Evolutionary conservation across 53 echinoderm and acorn worm genomes (phyloP), one percentile per base, ranked within the genome.

Genomic region (Holothuria scabra): DNA sequence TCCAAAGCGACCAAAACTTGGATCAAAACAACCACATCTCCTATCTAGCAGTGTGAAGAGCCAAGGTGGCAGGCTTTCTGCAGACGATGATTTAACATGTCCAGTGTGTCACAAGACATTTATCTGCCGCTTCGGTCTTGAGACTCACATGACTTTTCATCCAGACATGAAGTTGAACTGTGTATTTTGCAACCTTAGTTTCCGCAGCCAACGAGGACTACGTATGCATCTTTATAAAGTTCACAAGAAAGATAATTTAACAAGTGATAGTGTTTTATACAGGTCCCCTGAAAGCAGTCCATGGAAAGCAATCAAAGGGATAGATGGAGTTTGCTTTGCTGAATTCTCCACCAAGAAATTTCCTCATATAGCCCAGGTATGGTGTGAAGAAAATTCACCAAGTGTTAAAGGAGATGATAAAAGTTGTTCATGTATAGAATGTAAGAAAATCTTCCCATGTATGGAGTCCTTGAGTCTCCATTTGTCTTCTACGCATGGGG

Each of bases 181-280:
- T 52, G 83, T 81, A 49, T 89, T 92, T 62, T 99, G 99, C 35
- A 88, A 92, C 33, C 56, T 82, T 8, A 83, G 87, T 26, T 99
- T 99, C 85, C 90, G 91, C 60, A 99, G 90, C 38, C 99, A 94
- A 33, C 86, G 91, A 56, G 99, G 94, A 56, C 86, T 99, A 19
- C 91, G 99, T 19, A 93, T 99, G 95, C 99, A 99, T 83, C 69
- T 95, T n/a, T 89, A 90, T 35, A 99, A 95, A 93, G 91, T 92
- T 55, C 99, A 99, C 82, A 90, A 92, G 81, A 92, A 86, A 35
- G 86, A 76, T 25, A 57, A 65, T 49, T 72, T 71, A 56, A 76
- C 18, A 37, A 34, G 60, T 16, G 33, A 32, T 12, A 82, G 28
- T 57, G 46, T 48, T 18, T 48, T 24, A 34, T 66, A 37, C 22